Evolutionary conservation across 2,888 invertebrate species (phyloP).

Genomic region (Nomada fucata): DNA sequence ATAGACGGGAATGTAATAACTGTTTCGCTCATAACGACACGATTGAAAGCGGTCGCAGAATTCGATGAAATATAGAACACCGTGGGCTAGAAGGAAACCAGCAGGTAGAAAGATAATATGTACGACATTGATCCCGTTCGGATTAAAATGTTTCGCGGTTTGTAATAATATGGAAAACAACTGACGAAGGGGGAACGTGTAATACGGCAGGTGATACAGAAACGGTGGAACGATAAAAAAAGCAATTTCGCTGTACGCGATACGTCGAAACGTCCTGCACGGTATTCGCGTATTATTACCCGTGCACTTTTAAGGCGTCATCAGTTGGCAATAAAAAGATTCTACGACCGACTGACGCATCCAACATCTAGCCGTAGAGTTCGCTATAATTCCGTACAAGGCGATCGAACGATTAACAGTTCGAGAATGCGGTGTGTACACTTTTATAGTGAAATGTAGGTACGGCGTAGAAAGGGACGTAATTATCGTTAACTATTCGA

Average conservation of each 20-base stretch:
- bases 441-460: slow-evolving; percentile 36
- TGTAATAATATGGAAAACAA: no score
- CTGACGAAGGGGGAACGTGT: not conserved
- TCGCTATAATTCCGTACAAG: slow-evolving; percentile 73
- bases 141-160: no score
- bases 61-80: no score
- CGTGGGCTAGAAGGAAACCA: no score
- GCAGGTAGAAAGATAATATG: no score
- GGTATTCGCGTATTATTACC: slow-evolving; percentile 74
- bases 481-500: slow-evolving; percentile 76
- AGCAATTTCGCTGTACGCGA: slow-evolving; percentile 40
- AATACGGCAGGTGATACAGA: slow-evolving; percentile 2
- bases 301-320: slow-evolving; percentile 75
- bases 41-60: no score
- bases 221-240: slow-evolving; percentile 46
- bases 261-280: slow-evolving; percentile 49
- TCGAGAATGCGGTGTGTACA: slow-evolving; percentile 48
- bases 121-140: no score
- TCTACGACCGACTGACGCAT: slow-evolving; percentile 65
- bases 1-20: no score
- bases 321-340: slow-evolving; percentile 70
- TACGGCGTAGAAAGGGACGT: slow-evolving; percentile 58
- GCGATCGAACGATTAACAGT: slow-evolving; percentile 75
- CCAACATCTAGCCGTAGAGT: slow-evolving; percentile 51
- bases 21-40: no score